Evolutionary conservation across 2,888 invertebrate genomes (phyloP).

Genomic region (Macrophya alboannulata): DNA sequence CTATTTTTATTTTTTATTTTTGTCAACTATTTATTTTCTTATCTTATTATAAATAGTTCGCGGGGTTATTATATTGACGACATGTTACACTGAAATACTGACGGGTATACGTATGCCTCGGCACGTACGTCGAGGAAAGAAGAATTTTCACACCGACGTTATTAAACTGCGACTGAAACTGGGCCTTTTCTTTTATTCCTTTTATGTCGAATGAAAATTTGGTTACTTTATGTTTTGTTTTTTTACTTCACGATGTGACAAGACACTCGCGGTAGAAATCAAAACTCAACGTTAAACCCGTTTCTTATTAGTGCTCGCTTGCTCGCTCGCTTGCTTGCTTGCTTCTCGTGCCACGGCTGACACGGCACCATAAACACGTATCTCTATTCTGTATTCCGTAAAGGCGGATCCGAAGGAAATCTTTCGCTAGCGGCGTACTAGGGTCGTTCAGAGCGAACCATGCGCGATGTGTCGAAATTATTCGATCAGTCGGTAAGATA

Average conservation of each 20-base stretch:
- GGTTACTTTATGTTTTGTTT: not conserved
- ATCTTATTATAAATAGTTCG: not conserved
- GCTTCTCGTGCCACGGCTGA: conserved; percentile 51
- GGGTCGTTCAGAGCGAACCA: not conserved
- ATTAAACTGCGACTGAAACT: not conserved
- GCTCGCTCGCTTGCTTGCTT: not conserved
- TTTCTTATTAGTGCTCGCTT: not conserved
- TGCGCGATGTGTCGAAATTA: not conserved
- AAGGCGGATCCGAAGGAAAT: not conserved
- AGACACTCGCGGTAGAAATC: not conserved
- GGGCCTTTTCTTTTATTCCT: not conserved
- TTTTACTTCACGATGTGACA: not conserved
- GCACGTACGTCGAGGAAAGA: not conserved
- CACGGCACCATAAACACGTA: conserved; percentile 41
- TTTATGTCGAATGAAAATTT: not conserved
- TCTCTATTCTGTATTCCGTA: not conserved
- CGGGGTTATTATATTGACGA: not conserved
- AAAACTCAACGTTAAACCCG: not conserved
- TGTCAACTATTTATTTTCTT: not conserved
- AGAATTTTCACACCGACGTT: not conserved
- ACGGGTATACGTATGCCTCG: not conserved
- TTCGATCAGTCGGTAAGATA: not conserved
- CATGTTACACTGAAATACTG: conserved; percentile 1
- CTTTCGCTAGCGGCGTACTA: not conserved
- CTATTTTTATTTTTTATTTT: no score